Percentiles rank a stretch among this genome's conserved stretches.
Evolutionary conservation across 2,797 vertebrate genomes (phyloP).

Genomic region (Cyclopterus lumpus): DNA sequence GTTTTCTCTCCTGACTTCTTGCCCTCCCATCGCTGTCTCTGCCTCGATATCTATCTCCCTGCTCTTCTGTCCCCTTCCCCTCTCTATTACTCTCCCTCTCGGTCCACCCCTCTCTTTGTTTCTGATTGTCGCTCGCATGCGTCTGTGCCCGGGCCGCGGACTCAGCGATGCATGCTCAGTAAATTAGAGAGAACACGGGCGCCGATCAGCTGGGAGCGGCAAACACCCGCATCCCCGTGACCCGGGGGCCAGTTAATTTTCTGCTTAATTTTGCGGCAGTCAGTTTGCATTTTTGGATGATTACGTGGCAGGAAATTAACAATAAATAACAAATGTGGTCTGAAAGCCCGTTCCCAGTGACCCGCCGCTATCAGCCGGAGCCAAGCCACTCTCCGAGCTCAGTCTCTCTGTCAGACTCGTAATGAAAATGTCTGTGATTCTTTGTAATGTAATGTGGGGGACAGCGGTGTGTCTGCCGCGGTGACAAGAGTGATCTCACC

Average conservation of each 20-base stretch:
- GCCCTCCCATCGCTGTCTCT: constrained; percentile 41
- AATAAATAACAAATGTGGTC: constrained; percentile 99
- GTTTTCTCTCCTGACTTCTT: constrained; percentile 54
- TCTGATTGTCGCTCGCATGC: constrained; percentile 87
- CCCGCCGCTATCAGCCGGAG: constrained; percentile 50
- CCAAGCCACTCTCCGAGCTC: constrained; percentile 51
- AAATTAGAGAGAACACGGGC: constrained; percentile 99
- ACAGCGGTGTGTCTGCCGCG: constrained; percentile 87
- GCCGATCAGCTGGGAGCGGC: constrained; percentile 94
- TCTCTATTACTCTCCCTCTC: constrained; percentile 82
- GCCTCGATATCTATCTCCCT: constrained; percentile 20
- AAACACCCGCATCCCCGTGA: constrained; percentile 94
- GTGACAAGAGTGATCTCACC: constrained; percentile 86
- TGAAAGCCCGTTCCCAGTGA: constrained; percentile 77
- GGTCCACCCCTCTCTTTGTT: constrained; percentile 82
- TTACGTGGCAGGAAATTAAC: constrained; percentile 99
- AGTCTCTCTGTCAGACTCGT: constrained; percentile 79
- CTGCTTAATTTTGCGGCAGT: constrained; percentile 99
- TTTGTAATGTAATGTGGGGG: constrained; percentile 95
- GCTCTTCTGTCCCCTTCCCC: constrained; percentile 44
- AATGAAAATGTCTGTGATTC: constrained; percentile 97
- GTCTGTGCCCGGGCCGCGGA: constrained; percentile 90
- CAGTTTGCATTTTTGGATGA: constrained; percentile 99
- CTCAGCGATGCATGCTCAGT: constrained; percentile 99
- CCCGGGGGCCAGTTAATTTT: constrained; percentile 99